Evolutionary conservation across 1,140 invertebrate genomes (phyloP).

Genomic region (Calephelis virginiensis): DNA sequence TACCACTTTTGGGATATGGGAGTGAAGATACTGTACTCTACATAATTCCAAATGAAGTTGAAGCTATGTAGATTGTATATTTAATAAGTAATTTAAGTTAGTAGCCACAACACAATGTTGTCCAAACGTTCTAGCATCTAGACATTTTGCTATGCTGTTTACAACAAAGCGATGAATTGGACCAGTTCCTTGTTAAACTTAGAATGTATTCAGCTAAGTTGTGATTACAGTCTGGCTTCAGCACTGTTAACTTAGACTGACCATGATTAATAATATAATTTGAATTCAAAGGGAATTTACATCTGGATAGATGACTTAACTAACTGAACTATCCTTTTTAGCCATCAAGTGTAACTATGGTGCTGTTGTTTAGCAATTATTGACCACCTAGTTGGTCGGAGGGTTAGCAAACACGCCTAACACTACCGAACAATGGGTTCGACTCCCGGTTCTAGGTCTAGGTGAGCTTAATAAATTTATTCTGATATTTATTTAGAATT

Average conservation of each 20-base stretch:
- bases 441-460: no score
- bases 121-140: background rate
- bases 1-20: no score
- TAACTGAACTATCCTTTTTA: background rate
- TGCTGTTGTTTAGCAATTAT: no score
- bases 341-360: no score
- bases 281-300: background rate
- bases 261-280: constrained; percentile 5
- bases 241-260: constrained; percentile 6
- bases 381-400: no score
- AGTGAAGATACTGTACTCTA: no score
- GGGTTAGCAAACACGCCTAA: no score
- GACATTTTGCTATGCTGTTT: constrained; percentile 5
- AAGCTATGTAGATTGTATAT: background rate
- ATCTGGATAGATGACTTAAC: background rate
- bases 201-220: constrained; percentile 12
- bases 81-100: background rate
- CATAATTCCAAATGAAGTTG: background rate
- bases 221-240: background rate
- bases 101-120: background rate
- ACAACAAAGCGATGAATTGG: constrained; percentile 13
- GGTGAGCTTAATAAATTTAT: no score
- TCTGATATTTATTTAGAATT: no score
- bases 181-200: constrained; percentile 12
- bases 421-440: no score